phyloP scores from a whole-genome alignment of 2,797 vertebrate species.

The Melanotaenia nigrans region DNA sequence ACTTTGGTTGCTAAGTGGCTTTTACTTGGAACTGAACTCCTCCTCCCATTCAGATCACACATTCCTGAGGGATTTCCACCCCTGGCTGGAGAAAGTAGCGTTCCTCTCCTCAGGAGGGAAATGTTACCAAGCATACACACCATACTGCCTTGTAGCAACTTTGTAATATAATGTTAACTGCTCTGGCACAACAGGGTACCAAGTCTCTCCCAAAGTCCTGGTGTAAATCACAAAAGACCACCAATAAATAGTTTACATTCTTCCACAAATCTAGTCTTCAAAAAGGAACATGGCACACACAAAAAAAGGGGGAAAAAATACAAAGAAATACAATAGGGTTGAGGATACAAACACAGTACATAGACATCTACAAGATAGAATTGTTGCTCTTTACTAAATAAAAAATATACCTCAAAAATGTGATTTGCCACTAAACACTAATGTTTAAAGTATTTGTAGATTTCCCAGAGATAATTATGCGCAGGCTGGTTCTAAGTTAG shows the following conservation, averaged over 20 bases:
- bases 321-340: constrained; percentile 1
- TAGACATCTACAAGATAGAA: constrained; percentile 13
- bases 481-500: constrained; percentile 57
- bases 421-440: constrained; percentile 44
- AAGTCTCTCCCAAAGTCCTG: constrained; percentile 27
- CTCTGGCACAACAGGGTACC: constrained; percentile 41
- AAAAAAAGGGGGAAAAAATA: background rate
- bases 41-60: constrained; percentile 32
- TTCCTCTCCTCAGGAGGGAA: constrained; percentile 12
- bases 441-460: constrained; percentile 17
- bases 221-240: constrained; percentile 33
- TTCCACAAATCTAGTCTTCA: constrained; percentile 47
- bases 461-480: constrained; percentile 61
- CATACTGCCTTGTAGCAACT: constrained; percentile 32
- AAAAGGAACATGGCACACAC: constrained; percentile 32
- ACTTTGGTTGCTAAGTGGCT: constrained; percentile 42
- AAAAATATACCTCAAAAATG: constrained; percentile 19
- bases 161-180: constrained; percentile 24
- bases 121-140: constrained; percentile 26
- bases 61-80: constrained; percentile 59
- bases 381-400: constrained; percentile 17
- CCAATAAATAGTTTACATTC: constrained; percentile 49
- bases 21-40: constrained; percentile 8
- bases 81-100: constrained; percentile 15
- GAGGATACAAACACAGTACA: constrained; percentile 15